Conservation (phyloP, 2,797 vertebrate genomes). For the Xyrichtys novacula region DNA sequence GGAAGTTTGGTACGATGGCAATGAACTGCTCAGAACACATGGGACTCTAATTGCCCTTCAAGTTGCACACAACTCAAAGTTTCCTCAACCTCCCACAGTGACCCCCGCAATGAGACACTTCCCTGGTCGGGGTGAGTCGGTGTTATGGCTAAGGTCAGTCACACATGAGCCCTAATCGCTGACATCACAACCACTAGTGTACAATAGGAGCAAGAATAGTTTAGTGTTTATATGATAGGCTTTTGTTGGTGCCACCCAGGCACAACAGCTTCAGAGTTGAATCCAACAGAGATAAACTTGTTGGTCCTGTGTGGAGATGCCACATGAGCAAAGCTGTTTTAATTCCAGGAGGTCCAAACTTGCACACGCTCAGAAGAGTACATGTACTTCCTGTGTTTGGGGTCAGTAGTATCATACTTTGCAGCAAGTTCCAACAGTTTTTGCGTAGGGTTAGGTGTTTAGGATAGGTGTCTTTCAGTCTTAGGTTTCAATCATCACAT, state of each 20-base stretch:
- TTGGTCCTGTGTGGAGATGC: background rate
- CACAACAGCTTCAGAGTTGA: slow-evolving; percentile 27
- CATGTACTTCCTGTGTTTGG: slow-evolving; percentile 27
- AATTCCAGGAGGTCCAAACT: background rate
- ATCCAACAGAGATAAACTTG: background rate
- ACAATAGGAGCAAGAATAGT: slow-evolving; percentile 61
- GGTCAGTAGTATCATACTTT: slow-evolving; percentile 31
- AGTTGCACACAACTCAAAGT: slow-evolving; percentile 59
- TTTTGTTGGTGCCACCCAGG: slow-evolving; percentile 48
- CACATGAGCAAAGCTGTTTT: slow-evolving; percentile 13
- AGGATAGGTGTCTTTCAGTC: slow-evolving; percentile 47
- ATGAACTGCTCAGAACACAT: slow-evolving; percentile 32
- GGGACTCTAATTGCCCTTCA: slow-evolving; percentile 41
- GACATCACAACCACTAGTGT: slow-evolving; percentile 48
- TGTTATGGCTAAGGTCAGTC: slow-evolving; percentile 74
- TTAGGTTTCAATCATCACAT: slow-evolving; percentile 57
- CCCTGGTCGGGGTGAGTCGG: slow-evolving; percentile 40
- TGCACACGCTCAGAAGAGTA: background rate
- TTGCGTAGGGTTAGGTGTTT: too few species aligned
- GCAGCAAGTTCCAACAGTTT: slow-evolving; percentile 29
- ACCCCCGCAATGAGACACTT: slow-evolving; percentile 42
- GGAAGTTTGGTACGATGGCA: background rate
- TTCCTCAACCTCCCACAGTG: slow-evolving; percentile 54
- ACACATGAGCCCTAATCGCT: slow-evolving; percentile 50
- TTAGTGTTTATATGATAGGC: slow-evolving; percentile 56